A percentile compares a stretch with the other conserved stretches of the same genome.
Conservation (phyloP, 2,797 vertebrate genomes). For the Apogon talboti region DNA sequence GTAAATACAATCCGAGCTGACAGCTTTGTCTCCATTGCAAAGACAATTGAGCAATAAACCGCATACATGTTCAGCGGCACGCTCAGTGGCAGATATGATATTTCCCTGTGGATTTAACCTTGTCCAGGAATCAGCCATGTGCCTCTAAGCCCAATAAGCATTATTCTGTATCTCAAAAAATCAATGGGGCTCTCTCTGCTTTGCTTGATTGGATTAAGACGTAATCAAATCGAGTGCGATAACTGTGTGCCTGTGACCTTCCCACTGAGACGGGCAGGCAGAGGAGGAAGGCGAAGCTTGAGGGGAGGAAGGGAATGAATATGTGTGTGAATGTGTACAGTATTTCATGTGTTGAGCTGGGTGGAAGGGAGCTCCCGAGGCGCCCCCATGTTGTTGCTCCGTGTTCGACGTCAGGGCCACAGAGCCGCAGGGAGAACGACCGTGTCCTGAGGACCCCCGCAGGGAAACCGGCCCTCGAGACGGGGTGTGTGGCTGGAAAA, state of each 20-base stretch:
- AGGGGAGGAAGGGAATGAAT: constrained; percentile 34
- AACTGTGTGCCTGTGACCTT: constrained; percentile 80
- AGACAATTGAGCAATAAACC: constrained; percentile 25
- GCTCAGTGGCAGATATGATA: constrained; percentile 63
- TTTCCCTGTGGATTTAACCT: constrained; percentile 72
- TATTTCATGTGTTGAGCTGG: constrained; percentile 33
- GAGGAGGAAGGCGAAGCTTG: constrained; percentile 31
- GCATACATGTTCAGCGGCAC: constrained; percentile 45
- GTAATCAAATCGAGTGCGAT: constrained; percentile 81
- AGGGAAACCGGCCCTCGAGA: constrained; percentile 15
- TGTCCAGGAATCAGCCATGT: constrained; percentile 73
- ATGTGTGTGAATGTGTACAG: constrained; percentile 24
- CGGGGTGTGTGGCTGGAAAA: background rate
- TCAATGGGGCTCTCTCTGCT: constrained; percentile 78
- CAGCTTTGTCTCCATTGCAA: constrained; percentile 35
- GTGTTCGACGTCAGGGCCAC: constrained; percentile 26
- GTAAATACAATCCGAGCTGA: constrained; percentile 26
- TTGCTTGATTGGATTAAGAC: constrained; percentile 83
- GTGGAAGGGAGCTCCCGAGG: constrained; percentile 31
- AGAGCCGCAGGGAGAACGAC: constrained; percentile 21
- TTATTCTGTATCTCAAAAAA: constrained; percentile 70
- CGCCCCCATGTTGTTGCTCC: constrained; percentile 32
- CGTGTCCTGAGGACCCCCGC: constrained; percentile 2
- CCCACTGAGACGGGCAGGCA: constrained; percentile 54
- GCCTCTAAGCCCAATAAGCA: constrained; percentile 74